Evolutionary conservation across 2,888 invertebrate genomes (phyloP).

Genomic region (Drosophila paramelanica): DNA sequence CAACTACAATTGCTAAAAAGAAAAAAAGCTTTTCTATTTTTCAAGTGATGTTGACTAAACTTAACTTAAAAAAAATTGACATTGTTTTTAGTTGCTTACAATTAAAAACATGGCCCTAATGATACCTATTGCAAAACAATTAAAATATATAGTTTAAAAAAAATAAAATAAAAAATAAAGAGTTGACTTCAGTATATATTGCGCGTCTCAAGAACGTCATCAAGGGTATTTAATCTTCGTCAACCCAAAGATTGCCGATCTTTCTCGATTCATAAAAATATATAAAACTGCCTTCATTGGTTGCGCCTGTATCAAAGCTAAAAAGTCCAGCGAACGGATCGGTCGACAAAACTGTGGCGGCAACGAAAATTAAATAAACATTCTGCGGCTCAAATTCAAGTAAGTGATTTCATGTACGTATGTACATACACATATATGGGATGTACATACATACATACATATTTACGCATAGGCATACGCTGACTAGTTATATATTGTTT

Average conservation of each 20-base stretch:
- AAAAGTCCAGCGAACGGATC: constrained; percentile 1
- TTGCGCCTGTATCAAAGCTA: neutral
- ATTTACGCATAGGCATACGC: neutral
- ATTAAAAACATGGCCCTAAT: no score
- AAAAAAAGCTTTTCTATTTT: no score
- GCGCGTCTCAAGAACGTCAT: no score
- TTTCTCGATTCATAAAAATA: neutral
- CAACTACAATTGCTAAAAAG: no score
- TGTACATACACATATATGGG: neutral
- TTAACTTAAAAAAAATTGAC: no score
- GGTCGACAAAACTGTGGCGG: neutral
- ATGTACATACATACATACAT: neutral
- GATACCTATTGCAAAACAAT: no score
- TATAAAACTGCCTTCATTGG: neutral
- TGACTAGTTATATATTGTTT: neutral
- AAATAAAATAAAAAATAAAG: no score
- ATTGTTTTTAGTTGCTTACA: no score
- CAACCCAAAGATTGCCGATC: neutral
- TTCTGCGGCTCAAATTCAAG: constrained; percentile 6
- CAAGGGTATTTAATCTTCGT: no score
- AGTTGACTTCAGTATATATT: no score
- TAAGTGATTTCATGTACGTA: neutral
- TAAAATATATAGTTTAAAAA: no score
- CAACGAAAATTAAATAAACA: neutral
- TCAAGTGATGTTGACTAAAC: no score